Percentiles rank a stretch among this genome's conserved stretches.
Evolutionary conservation across 2,888 invertebrate genomes (phyloP).

Genomic region (Ichneumoninae sp.): DNA sequence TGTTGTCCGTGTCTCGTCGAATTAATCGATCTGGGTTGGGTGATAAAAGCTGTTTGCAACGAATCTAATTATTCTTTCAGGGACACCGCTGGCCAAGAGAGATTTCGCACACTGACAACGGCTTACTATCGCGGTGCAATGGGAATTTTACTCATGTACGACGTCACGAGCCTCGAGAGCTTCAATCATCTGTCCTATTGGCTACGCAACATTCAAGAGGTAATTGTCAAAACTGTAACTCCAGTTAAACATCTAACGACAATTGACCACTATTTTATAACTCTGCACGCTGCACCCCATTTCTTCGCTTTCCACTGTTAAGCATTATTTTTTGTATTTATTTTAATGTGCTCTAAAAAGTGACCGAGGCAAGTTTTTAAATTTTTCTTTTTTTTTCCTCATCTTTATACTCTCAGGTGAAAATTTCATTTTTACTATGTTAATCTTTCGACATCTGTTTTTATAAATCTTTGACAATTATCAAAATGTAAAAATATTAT

Average conservation of each 20-base stretch:
- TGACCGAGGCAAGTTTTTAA: too few relatives aligned
- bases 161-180: slow-evolving; percentile 95
- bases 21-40: slow-evolving; percentile 61
- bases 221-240: slow-evolving; percentile 76
- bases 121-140: slow-evolving; percentile 96
- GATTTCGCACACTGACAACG: slow-evolving; percentile 93
- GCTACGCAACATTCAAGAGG: slow-evolving; percentile 96
- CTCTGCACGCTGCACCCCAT: too few relatives aligned
- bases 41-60: slow-evolving; percentile 37
- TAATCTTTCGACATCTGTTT: too few relatives aligned
- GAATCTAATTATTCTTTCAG: slow-evolving; percentile 83
- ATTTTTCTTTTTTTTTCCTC: too few relatives aligned
- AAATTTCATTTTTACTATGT: too few relatives aligned
- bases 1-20: slow-evolving; percentile 36
- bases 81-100: slow-evolving; percentile 94
- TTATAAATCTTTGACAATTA: neutral
- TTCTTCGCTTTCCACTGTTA: too few relatives aligned
- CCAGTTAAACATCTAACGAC: neutral
- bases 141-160: slow-evolving; percentile 96
- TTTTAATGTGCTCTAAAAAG: too few relatives aligned
- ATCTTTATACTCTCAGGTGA: too few relatives aligned
- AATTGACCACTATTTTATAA: too few relatives aligned
- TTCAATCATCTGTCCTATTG: slow-evolving; percentile 96
- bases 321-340: too few relatives aligned
- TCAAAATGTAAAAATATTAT: neutral